Percentiles rank a stretch among this genome's conserved stretches.
phyloP scores from a whole-genome alignment of 2,797 vertebrate species.

The Jordanella pulchra region DNA sequence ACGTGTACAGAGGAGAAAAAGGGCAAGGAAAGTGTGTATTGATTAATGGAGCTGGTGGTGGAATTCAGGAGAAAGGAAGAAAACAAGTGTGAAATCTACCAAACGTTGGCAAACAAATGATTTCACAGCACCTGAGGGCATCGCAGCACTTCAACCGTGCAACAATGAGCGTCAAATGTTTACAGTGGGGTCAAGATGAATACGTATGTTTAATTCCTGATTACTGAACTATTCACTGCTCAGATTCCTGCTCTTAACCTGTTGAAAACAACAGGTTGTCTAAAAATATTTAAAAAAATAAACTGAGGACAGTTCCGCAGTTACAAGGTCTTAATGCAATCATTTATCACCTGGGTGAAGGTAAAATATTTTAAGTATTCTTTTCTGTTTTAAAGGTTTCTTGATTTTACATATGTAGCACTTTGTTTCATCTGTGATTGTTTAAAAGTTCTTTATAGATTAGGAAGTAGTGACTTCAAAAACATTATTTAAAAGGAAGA shows the following conservation, averaged over 20 bases:
- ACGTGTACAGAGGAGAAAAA: slow-evolving; percentile 54
- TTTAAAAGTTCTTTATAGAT: too few species aligned
- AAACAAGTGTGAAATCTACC: slow-evolving; percentile 36
- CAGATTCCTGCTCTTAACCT: slow-evolving; percentile 16
- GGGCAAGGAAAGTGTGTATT: slow-evolving; percentile 60
- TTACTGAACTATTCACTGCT: slow-evolving; percentile 16
- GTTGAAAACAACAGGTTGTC: too few species aligned
- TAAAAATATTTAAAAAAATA: too few species aligned
- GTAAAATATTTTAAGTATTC: too few species aligned
- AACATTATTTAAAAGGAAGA: too few species aligned
- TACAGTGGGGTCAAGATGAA: slow-evolving; percentile 18
- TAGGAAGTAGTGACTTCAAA: too few species aligned
- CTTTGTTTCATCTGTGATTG: too few species aligned
- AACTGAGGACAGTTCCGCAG: too few species aligned
- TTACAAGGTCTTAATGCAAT: too few species aligned
- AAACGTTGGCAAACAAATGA: slow-evolving; percentile 38
- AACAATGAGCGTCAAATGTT: slow-evolving; percentile 8
- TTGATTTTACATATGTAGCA: too few species aligned
- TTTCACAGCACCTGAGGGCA: slow-evolving; percentile 51
- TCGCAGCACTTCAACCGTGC: slow-evolving; percentile 38
- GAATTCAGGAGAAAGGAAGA: neutral
- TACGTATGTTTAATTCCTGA: slow-evolving; percentile 47
- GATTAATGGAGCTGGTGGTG: slow-evolving; percentile 57
- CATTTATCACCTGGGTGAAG: too few species aligned
- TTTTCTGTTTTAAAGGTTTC: too few species aligned